Evolutionary conservation across 2,113 vertebrate species (phyloP).

Genomic region (Glareola pratincola): DNA sequence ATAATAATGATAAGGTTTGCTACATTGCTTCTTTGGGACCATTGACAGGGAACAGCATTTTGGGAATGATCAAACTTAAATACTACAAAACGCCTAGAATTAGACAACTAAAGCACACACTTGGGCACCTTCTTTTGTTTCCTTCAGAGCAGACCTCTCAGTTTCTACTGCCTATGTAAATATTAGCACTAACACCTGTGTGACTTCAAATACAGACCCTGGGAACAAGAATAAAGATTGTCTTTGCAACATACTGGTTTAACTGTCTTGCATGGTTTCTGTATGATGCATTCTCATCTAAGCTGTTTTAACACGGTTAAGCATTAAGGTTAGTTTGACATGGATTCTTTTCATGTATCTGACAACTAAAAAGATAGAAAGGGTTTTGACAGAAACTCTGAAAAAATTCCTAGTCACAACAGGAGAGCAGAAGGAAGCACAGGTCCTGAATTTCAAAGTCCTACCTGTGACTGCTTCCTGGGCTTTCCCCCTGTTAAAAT

Average conservation of each 20-base stretch:
- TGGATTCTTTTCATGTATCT: background rate
- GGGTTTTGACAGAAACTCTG: background rate
- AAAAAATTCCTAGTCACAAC: background rate
- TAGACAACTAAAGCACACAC: background rate
- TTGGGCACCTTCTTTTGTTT: background rate
- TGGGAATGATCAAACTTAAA: background rate
- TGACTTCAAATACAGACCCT: background rate
- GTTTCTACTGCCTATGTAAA: background rate
- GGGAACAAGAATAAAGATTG: background rate
- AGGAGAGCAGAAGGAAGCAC: background rate
- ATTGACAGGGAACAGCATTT: background rate
- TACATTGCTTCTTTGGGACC: background rate
- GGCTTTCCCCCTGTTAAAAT: constrained; percentile 78
- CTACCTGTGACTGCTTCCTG: constrained; percentile 81
- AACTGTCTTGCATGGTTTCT: background rate
- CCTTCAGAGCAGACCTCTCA: background rate
- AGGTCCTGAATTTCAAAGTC: background rate
- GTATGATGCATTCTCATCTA: background rate
- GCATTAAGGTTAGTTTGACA: background rate
- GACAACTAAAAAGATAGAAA: background rate
- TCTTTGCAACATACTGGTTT: background rate
- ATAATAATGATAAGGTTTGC: background rate
- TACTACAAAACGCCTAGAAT: background rate
- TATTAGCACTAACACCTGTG: background rate
- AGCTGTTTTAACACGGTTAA: background rate